A percentile compares a stretch with the other conserved stretches of the same genome.
Conservation (phyloP, 2,888 invertebrate species). For the Schizaphis graminum region DNA sequence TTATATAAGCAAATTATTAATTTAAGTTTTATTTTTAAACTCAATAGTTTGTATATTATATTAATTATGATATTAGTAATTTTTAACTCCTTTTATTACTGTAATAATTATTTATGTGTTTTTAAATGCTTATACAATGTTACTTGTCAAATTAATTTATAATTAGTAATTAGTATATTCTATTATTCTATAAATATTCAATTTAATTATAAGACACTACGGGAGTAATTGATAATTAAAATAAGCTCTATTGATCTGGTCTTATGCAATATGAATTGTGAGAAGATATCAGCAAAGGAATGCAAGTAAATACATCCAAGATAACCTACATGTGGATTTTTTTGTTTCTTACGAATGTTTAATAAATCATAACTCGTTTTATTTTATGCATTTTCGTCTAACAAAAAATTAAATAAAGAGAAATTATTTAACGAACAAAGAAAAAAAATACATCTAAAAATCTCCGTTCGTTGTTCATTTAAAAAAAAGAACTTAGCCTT, state of each 20-base stretch:
- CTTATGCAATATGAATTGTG: neutral
- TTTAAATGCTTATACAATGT: neutral
- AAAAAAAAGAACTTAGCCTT: slow-evolving; percentile 20
- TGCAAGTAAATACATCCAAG: neutral
- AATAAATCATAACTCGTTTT: slow-evolving; percentile 49
- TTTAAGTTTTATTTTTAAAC: neutral
- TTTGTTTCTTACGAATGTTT: neutral
- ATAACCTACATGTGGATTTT: neutral
- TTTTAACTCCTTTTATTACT: neutral
- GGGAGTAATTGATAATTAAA: neutral
- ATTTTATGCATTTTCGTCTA: neutral
- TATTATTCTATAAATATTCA: neutral
- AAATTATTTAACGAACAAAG: slow-evolving; percentile 54
- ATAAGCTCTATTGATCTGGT: neutral
- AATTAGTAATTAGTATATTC: neutral
- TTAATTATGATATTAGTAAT: neutral
- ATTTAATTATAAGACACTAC: neutral
- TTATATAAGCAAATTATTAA: neutral
- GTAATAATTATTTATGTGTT: neutral
- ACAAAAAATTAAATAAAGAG: slow-evolving; percentile 28
- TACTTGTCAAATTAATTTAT: neutral
- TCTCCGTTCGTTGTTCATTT: slow-evolving; percentile 15
- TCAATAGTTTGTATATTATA: neutral
- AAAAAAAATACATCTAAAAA: slow-evolving; percentile 30
- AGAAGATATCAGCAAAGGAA: neutral